phyloP scores from a whole-genome alignment of 2,797 vertebrate genomes.

The Sarcoramphus papa region DNA sequence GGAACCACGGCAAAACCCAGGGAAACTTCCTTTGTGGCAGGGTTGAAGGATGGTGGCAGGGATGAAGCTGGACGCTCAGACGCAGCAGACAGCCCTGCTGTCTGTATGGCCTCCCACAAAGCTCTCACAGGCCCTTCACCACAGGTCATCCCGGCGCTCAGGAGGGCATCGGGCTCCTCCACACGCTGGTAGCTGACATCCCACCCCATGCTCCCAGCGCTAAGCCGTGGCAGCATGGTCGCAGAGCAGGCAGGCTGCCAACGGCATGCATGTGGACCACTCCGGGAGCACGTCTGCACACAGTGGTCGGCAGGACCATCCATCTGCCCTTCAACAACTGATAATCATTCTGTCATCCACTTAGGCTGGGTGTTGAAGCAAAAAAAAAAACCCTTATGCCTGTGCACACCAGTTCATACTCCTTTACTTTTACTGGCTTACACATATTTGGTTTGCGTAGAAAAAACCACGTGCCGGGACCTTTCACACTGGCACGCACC shows the following conservation, averaged over 20 bases:
- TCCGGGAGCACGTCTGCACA: accelerated
- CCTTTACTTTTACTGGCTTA: not conserved
- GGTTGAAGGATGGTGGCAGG: not conserved
- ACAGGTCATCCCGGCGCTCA: not conserved
- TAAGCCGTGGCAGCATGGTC: accelerated
- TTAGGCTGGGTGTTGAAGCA: not conserved
- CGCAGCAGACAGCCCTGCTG: not conserved
- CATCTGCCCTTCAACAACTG: not conserved
- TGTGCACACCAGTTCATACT: not conserved
- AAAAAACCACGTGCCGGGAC: accelerated
- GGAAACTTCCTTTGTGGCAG: not conserved
- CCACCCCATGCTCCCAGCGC: not conserved
- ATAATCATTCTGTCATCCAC: not conserved
- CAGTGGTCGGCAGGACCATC: too few species aligned
- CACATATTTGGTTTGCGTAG: accelerated
- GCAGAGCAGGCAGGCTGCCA: not conserved
- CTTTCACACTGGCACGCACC: too few species aligned
- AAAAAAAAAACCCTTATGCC: not conserved
- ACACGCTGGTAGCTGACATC: too few species aligned
- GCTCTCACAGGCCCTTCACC: not conserved
- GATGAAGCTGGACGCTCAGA: not conserved
- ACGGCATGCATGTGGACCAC: accelerated
- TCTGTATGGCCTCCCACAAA: not conserved
- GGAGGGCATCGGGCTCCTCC: not conserved
- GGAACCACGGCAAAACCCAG: not conserved